A percentile compares a stretch with the other conserved stretches of the same genome.
Conservation (phyloP, 2,888 invertebrate genomes). For the Xestobium rufovillosum region DNA sequence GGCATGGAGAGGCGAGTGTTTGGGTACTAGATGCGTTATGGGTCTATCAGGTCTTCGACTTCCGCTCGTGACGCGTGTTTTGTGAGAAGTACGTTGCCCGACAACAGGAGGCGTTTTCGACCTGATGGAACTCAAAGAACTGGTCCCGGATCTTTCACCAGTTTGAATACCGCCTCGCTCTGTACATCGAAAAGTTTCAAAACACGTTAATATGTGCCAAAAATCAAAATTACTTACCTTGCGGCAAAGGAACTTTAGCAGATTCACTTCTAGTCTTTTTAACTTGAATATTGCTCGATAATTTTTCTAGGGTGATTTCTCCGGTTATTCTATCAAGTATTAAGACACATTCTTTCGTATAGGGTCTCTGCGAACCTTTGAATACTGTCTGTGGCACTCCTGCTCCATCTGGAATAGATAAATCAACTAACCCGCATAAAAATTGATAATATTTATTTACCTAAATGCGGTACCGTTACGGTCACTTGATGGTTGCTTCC, state of each 20-base stretch:
- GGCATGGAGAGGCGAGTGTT: conserved; percentile 53
- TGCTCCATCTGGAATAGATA: conserved; percentile 62
- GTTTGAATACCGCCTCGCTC: too few species aligned
- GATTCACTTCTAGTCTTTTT: conserved; percentile 75
- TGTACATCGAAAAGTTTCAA: too few species aligned
- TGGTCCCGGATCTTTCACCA: conserved; percentile 21
- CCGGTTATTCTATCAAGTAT: conserved; percentile 90
- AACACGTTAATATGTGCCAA: too few species aligned
- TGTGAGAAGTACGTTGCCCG: conserved; percentile 39
- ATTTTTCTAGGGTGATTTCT: conserved; percentile 86
- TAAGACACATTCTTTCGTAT: conserved; percentile 90
- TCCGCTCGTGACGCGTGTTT: conserved; percentile 41
- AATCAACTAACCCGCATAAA: not conserved
- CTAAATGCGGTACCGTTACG: conserved; percentile 87
- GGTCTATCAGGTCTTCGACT: conserved; percentile 36
- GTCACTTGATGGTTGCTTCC: conserved; percentile 86
- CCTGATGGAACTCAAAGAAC: conserved; percentile 22
- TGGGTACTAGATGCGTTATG: conserved; percentile 46
- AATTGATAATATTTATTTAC: conserved; percentile 40
- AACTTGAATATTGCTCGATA: conserved; percentile 85
- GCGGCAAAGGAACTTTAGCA: conserved; percentile 33
- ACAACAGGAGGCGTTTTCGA: conserved; percentile 37
- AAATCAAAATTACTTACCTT: conserved; percentile 27
- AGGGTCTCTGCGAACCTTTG: conserved; percentile 87
- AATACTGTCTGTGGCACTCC: conserved; percentile 89